phyloP scores from a whole-genome alignment of 35 echinoderm and acorn worm species.

The Heliocidaris tuberculata region DNA sequence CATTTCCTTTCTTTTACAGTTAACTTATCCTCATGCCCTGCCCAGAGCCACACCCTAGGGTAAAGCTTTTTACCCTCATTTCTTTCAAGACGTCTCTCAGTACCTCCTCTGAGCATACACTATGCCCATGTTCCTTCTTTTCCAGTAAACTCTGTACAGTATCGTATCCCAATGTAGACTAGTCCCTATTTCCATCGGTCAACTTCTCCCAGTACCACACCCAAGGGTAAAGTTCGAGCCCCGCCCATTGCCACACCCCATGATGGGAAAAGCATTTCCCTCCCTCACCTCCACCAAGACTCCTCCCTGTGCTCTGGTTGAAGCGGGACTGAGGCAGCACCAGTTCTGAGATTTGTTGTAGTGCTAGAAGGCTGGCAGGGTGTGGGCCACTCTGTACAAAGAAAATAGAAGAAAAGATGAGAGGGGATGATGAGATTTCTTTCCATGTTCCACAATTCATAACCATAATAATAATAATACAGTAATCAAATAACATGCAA shows the following conservation, averaged over 20 bases:
- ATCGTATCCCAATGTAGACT: background rate
- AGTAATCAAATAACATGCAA: background rate
- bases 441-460: too few species aligned
- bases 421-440: background rate
- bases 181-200: too few species aligned
- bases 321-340: conserved; percentile 93
- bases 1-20: too few species aligned
- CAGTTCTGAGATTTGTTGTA: conserved; percentile 96
- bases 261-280: too few species aligned
- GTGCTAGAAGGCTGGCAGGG: conserved; percentile 95
- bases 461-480: background rate
- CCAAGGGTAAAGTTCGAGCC: too few species aligned
- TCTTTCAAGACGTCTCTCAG: too few species aligned
- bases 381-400: conserved; percentile 88
- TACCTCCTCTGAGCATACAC: background rate
- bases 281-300: conserved; percentile 50
- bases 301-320: conserved; percentile 76
- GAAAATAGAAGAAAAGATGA: conserved; percentile 9
- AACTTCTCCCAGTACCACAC: too few species aligned
- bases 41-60: too few species aligned
- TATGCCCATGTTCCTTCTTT: background rate
- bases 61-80: too few species aligned
- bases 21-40: too few species aligned
- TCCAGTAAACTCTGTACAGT: too few species aligned
- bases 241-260: background rate